These are phyloP conservation scores for Tineola bisselliella DNA, from an alignment of 2,888 invertebrate genomes.

Conservation along the genomic window DNA sequence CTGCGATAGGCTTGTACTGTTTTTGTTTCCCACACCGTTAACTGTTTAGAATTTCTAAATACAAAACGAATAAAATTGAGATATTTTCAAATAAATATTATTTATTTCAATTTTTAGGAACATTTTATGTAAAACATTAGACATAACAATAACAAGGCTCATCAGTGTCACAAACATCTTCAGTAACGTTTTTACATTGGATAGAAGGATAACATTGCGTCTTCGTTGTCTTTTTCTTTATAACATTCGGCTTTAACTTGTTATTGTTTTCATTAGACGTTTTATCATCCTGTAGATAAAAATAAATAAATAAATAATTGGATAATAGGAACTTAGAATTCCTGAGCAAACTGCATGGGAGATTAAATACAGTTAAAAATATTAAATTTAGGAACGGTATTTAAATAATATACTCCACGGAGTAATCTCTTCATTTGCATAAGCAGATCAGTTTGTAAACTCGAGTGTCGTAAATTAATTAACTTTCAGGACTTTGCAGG, in stretches of 20 bases:
- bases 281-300: not conserved
- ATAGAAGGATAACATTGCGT: not conserved
- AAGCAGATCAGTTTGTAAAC: slow-evolving; percentile 44
- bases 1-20: not conserved
- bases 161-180: not conserved
- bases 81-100: not conserved
- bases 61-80: too few relatives aligned
- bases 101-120: not conserved
- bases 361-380: not conserved
- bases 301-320: not conserved
- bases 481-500: slow-evolving; percentile 48
- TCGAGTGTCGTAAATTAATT: slow-evolving; percentile 51
- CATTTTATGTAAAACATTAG: not conserved
- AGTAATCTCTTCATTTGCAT: slow-evolving; percentile 42
- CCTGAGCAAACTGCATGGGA: too few relatives aligned
- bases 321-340: too few relatives aligned
- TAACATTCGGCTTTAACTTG: not conserved
- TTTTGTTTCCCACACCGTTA: not conserved
- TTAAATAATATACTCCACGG: slow-evolving; percentile 5
- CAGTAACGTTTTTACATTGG: not conserved
- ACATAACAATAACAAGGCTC: not conserved
- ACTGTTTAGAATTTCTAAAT: too few relatives aligned
- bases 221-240: not conserved
- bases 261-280: not conserved
- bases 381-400: not conserved